Conservation (phyloP, 2,797 vertebrate genomes). For the Crenichthys baileyi region DNA sequence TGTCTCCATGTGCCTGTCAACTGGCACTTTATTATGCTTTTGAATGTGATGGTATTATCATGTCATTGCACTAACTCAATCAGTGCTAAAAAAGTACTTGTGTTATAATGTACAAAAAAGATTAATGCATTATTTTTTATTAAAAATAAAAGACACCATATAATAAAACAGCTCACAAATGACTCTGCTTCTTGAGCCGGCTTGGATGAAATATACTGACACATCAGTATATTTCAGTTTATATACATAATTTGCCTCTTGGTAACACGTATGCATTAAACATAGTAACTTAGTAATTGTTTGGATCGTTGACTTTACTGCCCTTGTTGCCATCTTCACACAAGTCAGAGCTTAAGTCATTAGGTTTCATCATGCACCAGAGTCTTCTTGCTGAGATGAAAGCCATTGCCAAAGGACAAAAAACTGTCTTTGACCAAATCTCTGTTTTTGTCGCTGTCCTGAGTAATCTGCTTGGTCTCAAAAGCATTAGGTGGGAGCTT, state of each 20-base stretch:
- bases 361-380: conserved; percentile 70
- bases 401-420: conserved; percentile 66
- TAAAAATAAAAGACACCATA: neutral
- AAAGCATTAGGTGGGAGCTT: conserved; percentile 78
- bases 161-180: neutral
- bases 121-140: neutral
- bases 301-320: neutral
- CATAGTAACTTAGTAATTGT: neutral
- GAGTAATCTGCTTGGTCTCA: conserved; percentile 65
- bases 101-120: neutral
- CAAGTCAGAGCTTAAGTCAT: conserved; percentile 61
- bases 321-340: neutral
- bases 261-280: neutral
- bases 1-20: neutral
- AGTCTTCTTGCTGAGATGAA: conserved; percentile 68
- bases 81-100: neutral
- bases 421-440: conserved; percentile 74
- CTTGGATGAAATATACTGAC: neutral
- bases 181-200: neutral
- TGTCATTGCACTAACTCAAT: neutral
- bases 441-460: conserved; percentile 68
- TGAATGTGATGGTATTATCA: neutral
- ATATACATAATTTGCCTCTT: neutral
- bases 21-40: neutral
- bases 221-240: neutral